A percentile compares a stretch with the other conserved stretches of the same genome.
Evolutionary conservation across 2,888 invertebrate species (phyloP).

Genomic region (Xestia ashworthii): DNA sequence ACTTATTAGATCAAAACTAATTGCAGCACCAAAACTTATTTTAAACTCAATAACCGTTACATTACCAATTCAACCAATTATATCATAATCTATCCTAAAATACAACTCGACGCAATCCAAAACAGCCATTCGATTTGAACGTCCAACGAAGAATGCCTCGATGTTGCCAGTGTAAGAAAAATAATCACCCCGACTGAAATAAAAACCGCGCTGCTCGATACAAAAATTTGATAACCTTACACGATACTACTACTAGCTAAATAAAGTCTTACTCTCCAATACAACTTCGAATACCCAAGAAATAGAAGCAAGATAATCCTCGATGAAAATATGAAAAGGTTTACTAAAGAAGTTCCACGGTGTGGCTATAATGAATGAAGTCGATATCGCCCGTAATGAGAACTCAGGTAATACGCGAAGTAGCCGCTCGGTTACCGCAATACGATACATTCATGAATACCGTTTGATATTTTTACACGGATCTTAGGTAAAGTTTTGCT

Average conservation of each 20-base stretch:
- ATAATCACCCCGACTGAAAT: too few relatives aligned
- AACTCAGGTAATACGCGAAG: slow-evolving; percentile 51
- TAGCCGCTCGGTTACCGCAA: slow-evolving; percentile 51
- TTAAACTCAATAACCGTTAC: too few relatives aligned
- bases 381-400: slow-evolving; percentile 49
- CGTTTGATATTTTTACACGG: slow-evolving; percentile 47
- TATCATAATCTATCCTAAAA: too few relatives aligned
- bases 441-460: slow-evolving; percentile 54
- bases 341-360: slow-evolving; percentile 36
- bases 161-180: too few relatives aligned
- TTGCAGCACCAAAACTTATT: too few relatives aligned
- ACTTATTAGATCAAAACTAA: too few relatives aligned
- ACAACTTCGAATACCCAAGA: slow-evolving; percentile 25
- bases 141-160: too few relatives aligned
- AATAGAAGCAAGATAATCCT: slow-evolving; percentile 16
- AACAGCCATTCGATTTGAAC: too few relatives aligned
- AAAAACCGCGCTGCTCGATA: too few relatives aligned
- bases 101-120: too few relatives aligned
- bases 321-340: slow-evolving; percentile 29
- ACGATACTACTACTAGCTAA: not conserved
- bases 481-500: slow-evolving; percentile 18
- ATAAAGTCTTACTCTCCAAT: not conserved
- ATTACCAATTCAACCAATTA: too few relatives aligned
- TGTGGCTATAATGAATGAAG: slow-evolving; percentile 52
- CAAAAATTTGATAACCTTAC: too few relatives aligned